Conservation (phyloP, 1,140 invertebrate genomes). For the Lepidostoma basale region DNA sequence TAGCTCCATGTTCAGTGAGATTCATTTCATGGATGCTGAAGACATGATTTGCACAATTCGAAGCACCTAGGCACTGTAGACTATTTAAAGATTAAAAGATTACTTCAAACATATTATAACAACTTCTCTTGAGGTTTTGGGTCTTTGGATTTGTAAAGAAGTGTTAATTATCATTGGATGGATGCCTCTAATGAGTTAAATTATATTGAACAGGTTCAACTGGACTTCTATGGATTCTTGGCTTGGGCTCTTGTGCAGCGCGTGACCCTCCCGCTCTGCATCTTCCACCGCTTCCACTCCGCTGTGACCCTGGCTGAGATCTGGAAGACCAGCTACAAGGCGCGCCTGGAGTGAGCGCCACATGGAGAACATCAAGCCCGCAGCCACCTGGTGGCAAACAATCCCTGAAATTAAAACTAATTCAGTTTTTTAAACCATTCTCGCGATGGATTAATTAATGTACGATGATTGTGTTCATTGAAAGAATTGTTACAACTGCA, state of each 20-base stretch:
- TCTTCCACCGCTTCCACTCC: slow-evolving; percentile 97
- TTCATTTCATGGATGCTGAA: too few species aligned
- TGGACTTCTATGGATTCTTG: slow-evolving; percentile 92
- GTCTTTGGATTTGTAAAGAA: background rate
- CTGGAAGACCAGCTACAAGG: slow-evolving; percentile 97
- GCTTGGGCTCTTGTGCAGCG: slow-evolving; percentile 94
- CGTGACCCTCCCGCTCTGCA: slow-evolving; percentile 91
- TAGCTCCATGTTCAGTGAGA: too few species aligned
- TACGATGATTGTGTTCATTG: slow-evolving; percentile 18
- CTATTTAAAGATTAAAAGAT: too few species aligned
- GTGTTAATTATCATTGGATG: background rate
- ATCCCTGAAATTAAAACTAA: background rate
- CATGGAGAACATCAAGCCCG: background rate
- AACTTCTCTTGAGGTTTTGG: background rate
- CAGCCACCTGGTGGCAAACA: background rate
- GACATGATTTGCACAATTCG: too few species aligned
- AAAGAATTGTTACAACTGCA: background rate
- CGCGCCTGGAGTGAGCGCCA: slow-evolving; percentile 75
- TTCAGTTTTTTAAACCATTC: background rate
- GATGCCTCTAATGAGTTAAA: too few species aligned
- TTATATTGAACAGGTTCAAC: slow-evolving; percentile 65
- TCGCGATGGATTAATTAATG: background rate
- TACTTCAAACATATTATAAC: background rate
- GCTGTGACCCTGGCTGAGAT: slow-evolving; percentile 96
- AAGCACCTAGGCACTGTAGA: too few species aligned